Conservation (phyloP, 1,140 invertebrate species). For the Gonatopus flavifemur region DNA sequence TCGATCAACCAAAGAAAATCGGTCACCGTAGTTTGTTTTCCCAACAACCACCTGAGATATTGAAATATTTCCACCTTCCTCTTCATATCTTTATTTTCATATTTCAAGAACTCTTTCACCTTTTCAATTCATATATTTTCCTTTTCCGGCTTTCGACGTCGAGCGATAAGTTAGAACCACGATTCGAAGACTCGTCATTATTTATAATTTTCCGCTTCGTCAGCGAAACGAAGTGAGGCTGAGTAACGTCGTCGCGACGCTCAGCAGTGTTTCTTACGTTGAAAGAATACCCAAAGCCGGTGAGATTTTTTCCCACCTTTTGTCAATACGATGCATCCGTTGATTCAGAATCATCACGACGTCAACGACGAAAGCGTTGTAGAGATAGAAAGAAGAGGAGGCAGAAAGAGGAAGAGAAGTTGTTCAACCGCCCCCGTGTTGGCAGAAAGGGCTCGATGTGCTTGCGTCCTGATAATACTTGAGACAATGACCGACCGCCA, state of each 20-base stretch:
- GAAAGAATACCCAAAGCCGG: conserved; percentile 34
- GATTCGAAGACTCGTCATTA: conserved; percentile 46
- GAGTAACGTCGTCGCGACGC: conserved; percentile 11
- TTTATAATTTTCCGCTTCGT: conserved; percentile 55
- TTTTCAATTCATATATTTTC: too few species aligned
- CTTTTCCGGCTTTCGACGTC: too few species aligned
- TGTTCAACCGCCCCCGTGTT: conserved; percentile 37
- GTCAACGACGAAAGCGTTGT: conserved; percentile 3
- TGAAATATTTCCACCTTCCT: too few species aligned
- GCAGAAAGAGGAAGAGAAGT: conserved; percentile 12
- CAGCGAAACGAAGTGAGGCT: conserved; percentile 13
- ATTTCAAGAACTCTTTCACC: too few species aligned
- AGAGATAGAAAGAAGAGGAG: not conserved
- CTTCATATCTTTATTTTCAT: too few species aligned
- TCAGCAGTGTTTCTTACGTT: conserved; percentile 33
- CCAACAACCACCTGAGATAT: too few species aligned
- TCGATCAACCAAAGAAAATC: too few species aligned
- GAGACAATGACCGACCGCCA: conserved; percentile 44
- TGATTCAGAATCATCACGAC: conserved; percentile 16
- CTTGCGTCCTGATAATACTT: conserved; percentile 42
- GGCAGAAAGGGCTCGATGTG: conserved; percentile 36
- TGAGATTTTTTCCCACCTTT: conserved; percentile 16
- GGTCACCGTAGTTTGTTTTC: too few species aligned
- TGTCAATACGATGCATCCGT: conserved; percentile 11
- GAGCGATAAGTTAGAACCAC: too few species aligned